These are phyloP conservation scores for Erithacus rubecula DNA, from an alignment of 2,797 vertebrate species.

Conservation along the genomic window DNA sequence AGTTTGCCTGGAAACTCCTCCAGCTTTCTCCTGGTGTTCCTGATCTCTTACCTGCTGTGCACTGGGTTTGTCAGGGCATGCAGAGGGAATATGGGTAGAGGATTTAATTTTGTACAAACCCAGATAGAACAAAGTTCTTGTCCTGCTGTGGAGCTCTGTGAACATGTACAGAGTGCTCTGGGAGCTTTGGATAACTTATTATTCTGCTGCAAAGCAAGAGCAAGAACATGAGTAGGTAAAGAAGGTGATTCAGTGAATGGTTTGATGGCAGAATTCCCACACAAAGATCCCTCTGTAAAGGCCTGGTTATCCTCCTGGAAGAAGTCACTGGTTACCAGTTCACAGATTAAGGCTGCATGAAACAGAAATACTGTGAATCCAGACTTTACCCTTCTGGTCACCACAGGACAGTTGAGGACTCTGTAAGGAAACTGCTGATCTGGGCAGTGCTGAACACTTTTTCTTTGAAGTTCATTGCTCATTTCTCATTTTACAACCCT, in stretches of 20 bases:
- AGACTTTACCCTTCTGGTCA: background rate
- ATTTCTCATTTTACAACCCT: background rate
- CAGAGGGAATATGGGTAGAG: background rate
- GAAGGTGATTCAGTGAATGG: background rate
- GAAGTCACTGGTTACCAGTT: background rate
- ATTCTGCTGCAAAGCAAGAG: background rate
- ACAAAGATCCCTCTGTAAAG: background rate
- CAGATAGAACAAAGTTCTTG: background rate
- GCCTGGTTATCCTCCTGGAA: background rate
- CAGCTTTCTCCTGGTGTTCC: background rate
- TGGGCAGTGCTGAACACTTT: background rate
- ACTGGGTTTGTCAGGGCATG: background rate
- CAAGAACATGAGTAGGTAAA: background rate
- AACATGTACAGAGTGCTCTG: background rate
- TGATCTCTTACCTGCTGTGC: fast-evolving
- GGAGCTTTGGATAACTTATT: background rate
- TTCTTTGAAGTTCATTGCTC: background rate
- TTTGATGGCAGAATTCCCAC: background rate
- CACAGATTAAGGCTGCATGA: background rate
- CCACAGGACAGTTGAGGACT: fast-evolving
- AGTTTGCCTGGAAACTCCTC: background rate
- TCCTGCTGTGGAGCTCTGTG: background rate
- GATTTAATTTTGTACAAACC: background rate
- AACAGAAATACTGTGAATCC: background rate
- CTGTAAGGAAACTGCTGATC: background rate